A percentile compares a stretch with the other conserved stretches of the same genome.
phyloP scores from a whole-genome alignment of 37 sponge, comb jelly and placozoan genomes.

The Aplysina aerophoba region DNA sequence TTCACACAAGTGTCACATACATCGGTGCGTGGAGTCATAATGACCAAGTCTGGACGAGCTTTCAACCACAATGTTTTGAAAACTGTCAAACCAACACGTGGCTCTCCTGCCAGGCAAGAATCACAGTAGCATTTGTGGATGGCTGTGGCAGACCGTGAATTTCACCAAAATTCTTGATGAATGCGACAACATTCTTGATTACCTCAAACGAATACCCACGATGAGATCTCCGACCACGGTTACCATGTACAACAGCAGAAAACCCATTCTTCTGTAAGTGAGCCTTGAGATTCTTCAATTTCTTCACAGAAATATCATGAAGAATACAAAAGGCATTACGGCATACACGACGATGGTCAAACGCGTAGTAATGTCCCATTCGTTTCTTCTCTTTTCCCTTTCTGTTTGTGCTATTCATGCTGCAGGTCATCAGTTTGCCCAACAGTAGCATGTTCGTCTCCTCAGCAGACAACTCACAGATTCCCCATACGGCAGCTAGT shows the following conservation, averaged over 20 bases:
- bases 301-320: conserved; percentile 30
- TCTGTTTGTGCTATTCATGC: conserved; percentile 10
- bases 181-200: not conserved
- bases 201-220: conserved; percentile 11
- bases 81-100: not conserved
- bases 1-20: conserved; percentile 43
- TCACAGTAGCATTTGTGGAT: conserved; percentile 6
- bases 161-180: conserved; percentile 37
- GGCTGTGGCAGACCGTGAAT: conserved; percentile 22
- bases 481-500: not conserved
- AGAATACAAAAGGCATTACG: conserved; percentile 28
- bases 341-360: conserved; percentile 47
- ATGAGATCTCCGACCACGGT: not conserved
- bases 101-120: not conserved
- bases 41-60: conserved; percentile 30
- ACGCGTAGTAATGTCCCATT: conserved; percentile 13
- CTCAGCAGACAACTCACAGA: conserved; percentile 28
- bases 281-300: conserved; percentile 35
- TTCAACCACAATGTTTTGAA: conserved; percentile 32
- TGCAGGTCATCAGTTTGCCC: conserved; percentile 28
- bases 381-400: conserved; percentile 17
- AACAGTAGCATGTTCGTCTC: conserved; percentile 40
- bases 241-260: conserved; percentile 29
- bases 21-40: conserved; percentile 38
- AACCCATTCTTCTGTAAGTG: conserved; percentile 30